Evolutionary conservation across 2,113 vertebrate species (phyloP), one percentile per base, ranked within the genome.

Genomic region (Scatophagus argus): DNA sequence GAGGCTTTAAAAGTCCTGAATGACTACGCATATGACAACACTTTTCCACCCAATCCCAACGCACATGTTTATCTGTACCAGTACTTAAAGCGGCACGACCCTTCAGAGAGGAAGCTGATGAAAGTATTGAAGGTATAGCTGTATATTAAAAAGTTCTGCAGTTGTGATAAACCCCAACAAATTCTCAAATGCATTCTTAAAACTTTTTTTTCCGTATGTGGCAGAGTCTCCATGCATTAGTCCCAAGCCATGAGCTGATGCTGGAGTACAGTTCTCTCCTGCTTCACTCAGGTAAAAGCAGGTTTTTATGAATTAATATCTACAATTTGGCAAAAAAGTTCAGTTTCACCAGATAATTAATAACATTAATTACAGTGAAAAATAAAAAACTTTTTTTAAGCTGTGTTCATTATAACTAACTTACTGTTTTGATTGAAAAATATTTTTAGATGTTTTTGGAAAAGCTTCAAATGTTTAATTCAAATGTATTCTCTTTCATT

Each of bases 241-340:
- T 96, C 63, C 96, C 98, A 21, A 98, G 96, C 85, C 98, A 99
- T 76, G 94, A 95, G 69, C 83, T 99, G 74, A 98, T 98, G 97
- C 88, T 97, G 89, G 96, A 98, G 74, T 97, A 96, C 80, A 93
- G 92, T 74, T 79, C 38, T 8, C 89, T 98, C 62, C 95, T 99
- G 80, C 92, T 93, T 74, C 88, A 94, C 36, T 96, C 96, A 88
- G 95, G 98, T 99, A 95, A 93, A 83, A 68, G 3, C 67, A 60
- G 6, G 38, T 44, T 56, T 8, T 5, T 19, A 3, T 23, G 16
- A 44, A 44, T 69, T 41, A 49, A 47, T 41, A 5, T 55, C 19
- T 17, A 8, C 17, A 5, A 10, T 36, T 25, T 14, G 8, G 2
- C 13, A 49, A 31, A 69, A 39, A 46, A 12, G 4, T 27, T 61